Base-by-base conservation (phyloP, 2,797 vertebrate species). In the Distichodus sexfasciatus region DNA sequence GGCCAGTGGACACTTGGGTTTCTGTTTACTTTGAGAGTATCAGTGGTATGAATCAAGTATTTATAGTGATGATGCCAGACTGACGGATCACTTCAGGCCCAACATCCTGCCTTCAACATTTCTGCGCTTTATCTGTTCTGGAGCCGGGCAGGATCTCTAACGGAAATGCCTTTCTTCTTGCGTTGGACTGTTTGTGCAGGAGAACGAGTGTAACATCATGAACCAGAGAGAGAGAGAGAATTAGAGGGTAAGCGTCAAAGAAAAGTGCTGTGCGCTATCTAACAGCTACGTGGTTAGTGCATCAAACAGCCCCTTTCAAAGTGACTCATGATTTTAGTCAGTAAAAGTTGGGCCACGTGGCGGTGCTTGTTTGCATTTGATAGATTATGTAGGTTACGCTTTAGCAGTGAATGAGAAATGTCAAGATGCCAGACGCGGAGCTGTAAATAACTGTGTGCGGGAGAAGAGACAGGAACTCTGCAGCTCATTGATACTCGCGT, bases 11-110 rank as follows among this genome's bases (percentile, higher is more conserved):
- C 68, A 68, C 31, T 69, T 57, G 26, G 65, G 47, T 1, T 12
- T 23, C 35, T 58, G 54, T 35, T 35, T 6, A 36, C 66, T 51
- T 14, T 35, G 44, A 48, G 60, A 28, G 36, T 21, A 53, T 35
- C 6, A 21, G 15, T 17, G 2, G 21, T 41, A 75, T 75, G 31
- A 66, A 65, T 69, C 72, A 69, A 58, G 35, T 40, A 14, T 58
- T 58, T 58, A 40, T 12, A 58, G 35, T 38, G 35, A 58, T 26
- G 54, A 33, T 31, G 15, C 19, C 46, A 43, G 36, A 54, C 48
- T 41, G 28, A 36, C 28, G 48, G 48, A 51, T 51, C 63, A 53
- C 48, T 53, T 66, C 48, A 40, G 33, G 41, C 35, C 36, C 29
- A 35, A 14, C 40, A 23, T 33, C 17, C 17, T 5, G 24, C 48